Base-by-base conservation (phyloP, 2,888 invertebrate genomes). In the Resseliella maxima region DNA sequence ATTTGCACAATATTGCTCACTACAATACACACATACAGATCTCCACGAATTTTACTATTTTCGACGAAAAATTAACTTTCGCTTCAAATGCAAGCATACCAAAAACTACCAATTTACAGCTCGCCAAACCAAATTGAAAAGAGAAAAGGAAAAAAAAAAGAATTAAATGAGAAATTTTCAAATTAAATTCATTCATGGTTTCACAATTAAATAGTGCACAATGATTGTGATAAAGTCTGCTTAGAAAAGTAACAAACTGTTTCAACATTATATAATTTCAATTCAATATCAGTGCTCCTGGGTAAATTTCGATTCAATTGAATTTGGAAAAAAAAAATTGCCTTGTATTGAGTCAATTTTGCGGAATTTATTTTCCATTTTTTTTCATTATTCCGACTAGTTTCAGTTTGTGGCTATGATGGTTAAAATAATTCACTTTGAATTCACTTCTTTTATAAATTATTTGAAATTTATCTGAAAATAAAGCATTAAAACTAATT, bases 1-100 rank as follows among this genome's bases (percentile, higher is more conserved):
- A 72, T 18, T 72, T 72, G 72, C 31, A 72, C 72, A 72, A 72
- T 72, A 72, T 72, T 72, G 72, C 72, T 72, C 72, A 72, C 15
- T 72, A 35, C 31, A 72, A 72, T 31, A 72, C 31, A 72, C 72
- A 15, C 31, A n/a, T n/a, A 21, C 12, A 12, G 72, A 72, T 31
- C 18, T 31, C 15, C 2, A 35, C 3, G 31, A 72, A 35, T 35
- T 72, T 72, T 72, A 18, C 31, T 15, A 1, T 72, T 31, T 31
- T 35, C n/a, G n/a, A n/a, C n/a, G n/a, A 72, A 72, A 72, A 72
- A 72, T 72, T 35, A 35, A 31, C 3, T n/a, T n/a, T n/a, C n/a
- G 35, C 35, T 31, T 31, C 72, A n/a, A 72, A 72, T 72, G 72
- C 72, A 72, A 2, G 27, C 24, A 24, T n/a, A n/a, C 59, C 59